Evolutionary conservation across 2,888 invertebrate genomes (phyloP).

Genomic region (Melanostoma mellinum): DNA sequence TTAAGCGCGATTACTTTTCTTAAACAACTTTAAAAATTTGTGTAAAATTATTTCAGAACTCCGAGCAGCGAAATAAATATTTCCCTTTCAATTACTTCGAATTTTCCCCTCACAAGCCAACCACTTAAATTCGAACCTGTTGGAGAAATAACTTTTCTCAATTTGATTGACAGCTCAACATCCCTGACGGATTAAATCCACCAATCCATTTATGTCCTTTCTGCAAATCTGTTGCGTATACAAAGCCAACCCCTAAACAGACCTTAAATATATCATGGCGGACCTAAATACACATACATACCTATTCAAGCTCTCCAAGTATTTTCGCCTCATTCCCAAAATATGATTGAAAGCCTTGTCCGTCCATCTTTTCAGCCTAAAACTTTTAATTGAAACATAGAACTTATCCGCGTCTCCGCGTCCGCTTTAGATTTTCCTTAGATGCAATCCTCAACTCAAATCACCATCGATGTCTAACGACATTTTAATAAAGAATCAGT

Average conservation of each 20-base stretch:
- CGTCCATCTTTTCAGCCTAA: constrained; percentile 7
- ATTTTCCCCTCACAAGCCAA: background rate
- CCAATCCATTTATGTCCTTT: constrained; percentile 51
- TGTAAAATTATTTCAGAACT: too few relatives aligned
- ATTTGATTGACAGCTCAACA: constrained; percentile 81
- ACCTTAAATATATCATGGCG: constrained; percentile 27
- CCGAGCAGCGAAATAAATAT: too few relatives aligned
- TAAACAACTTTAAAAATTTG: too few relatives aligned
- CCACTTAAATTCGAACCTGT: background rate
- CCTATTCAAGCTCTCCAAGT: too few relatives aligned
- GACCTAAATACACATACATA: background rate
- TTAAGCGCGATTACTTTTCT: too few relatives aligned
- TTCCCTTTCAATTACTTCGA: background rate
- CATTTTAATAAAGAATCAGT: constrained; percentile 57
- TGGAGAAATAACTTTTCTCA: constrained; percentile 77
- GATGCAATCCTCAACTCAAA: background rate
- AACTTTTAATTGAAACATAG: constrained; percentile 66
- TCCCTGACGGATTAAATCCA: constrained; percentile 81
- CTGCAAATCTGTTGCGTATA: background rate
- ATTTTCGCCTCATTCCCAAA: background rate
- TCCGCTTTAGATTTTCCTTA: constrained; percentile 21
- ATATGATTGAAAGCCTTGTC: constrained; percentile 49
- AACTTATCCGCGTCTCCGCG: background rate
- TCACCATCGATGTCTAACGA: constrained; percentile 45
- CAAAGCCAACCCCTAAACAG: constrained; percentile 37